Conservation (phyloP, 2,113 vertebrate genomes). For the Corvus moneduloides region DNA sequence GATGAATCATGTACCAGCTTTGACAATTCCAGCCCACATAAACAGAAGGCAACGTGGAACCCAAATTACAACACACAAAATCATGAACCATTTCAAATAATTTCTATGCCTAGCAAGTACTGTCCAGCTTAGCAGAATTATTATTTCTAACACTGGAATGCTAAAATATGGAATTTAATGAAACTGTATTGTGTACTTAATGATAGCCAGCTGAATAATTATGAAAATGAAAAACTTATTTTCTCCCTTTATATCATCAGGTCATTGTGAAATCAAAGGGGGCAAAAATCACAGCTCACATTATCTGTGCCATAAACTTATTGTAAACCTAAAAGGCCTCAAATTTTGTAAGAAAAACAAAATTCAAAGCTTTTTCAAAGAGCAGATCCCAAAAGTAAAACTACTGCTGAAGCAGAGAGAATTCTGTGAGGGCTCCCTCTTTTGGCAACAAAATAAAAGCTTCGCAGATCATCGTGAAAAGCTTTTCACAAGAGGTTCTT, state of each 20-base stretch:
- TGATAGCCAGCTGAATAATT: neutral
- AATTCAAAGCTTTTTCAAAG: neutral
- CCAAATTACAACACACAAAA: neutral
- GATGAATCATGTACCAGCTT: neutral
- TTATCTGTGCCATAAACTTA: neutral
- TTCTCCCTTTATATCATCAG: neutral
- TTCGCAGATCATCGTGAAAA: neutral
- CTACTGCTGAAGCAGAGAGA: neutral
- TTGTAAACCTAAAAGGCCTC: neutral
- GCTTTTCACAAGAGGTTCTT: neutral
- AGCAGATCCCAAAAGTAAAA: neutral
- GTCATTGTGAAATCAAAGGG: neutral
- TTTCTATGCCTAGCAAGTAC: neutral
- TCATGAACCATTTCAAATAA: neutral
- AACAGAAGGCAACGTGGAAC: neutral
- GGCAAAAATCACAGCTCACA: neutral
- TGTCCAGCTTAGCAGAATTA: neutral
- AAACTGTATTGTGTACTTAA: neutral
- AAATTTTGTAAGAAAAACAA: neutral
- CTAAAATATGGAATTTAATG: neutral
- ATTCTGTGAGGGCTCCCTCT: constrained; percentile 63
- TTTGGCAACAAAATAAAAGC: constrained; percentile 41
- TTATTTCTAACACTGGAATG: neutral
- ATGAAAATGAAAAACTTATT: neutral
- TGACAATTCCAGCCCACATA: neutral